Conservation (phyloP, 2,113 vertebrate genomes). For the Passer montanus region DNA sequence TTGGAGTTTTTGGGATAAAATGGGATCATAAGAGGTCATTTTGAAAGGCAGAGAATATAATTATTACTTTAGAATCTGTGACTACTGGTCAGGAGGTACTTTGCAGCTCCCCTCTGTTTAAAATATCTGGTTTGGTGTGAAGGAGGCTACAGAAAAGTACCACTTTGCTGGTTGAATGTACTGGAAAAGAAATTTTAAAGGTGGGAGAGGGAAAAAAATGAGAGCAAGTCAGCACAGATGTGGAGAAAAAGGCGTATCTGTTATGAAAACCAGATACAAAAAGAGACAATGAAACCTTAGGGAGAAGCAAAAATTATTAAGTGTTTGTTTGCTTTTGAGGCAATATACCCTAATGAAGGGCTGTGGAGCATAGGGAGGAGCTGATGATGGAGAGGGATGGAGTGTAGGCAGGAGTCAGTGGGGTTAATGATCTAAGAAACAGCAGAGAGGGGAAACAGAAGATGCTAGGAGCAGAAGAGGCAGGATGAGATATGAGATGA, state of each 20-base stretch:
- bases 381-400: not conserved
- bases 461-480: not conserved
- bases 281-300: not conserved
- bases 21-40: not conserved
- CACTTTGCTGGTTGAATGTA: not conserved
- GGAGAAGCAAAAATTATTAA: not conserved
- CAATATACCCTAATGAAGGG: not conserved
- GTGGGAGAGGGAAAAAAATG: not conserved
- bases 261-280: not conserved
- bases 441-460: not conserved
- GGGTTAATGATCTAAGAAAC: constrained; percentile 1
- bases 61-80: not conserved
- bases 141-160: not conserved
- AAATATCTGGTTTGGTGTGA: not conserved
- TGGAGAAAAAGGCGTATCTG: not conserved
- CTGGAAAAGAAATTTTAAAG: not conserved
- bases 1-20: constrained; percentile 29
- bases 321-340: not conserved
- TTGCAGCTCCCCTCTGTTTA: not conserved
- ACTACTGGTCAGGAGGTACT: not conserved
- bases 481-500: not conserved
- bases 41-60: constrained; percentile 13
- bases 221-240: fast-evolving
- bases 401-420: not conserved
- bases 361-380: not conserved